Conservation (phyloP, 2,113 vertebrate species). For the Dicrurus megarhynchus region DNA sequence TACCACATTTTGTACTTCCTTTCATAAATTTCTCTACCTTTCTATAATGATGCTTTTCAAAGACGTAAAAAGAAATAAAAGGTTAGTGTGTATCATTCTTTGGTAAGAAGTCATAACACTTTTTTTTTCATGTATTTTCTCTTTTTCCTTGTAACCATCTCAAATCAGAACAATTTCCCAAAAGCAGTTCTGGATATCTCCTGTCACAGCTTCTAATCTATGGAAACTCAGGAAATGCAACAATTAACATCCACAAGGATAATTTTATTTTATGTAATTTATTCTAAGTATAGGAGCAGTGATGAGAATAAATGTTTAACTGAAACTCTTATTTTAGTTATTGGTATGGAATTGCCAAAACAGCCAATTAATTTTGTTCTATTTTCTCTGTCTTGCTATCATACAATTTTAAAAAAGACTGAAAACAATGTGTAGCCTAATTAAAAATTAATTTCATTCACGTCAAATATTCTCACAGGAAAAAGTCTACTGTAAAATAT, state of each 20-base stretch:
- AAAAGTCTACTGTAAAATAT: not conserved
- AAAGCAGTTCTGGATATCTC: not conserved
- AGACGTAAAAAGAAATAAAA: not conserved
- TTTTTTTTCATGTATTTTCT: not conserved
- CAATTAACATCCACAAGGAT: not conserved
- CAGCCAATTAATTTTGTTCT: not conserved
- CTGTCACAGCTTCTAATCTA: not conserved
- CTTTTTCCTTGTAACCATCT: not conserved
- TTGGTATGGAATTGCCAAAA: not conserved
- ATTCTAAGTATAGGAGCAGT: not conserved
- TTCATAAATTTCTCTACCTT: not conserved
- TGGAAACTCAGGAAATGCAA: not conserved
- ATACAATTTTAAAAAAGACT: not conserved
- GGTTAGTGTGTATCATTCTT: not conserved
- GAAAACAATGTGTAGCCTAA: not conserved
- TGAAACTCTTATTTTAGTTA: not conserved
- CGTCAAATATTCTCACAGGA: not conserved
- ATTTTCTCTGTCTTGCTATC: not conserved
- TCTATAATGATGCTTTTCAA: not conserved
- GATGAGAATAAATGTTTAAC: not conserved
- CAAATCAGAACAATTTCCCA: not conserved
- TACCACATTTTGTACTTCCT: not conserved
- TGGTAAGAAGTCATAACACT: not conserved
- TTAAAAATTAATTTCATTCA: slow-evolving; percentile 8
- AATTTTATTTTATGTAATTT: not conserved